Base-by-base conservation (phyloP, 2,113 vertebrate genomes). In the Tylochromis polylepis region DNA sequence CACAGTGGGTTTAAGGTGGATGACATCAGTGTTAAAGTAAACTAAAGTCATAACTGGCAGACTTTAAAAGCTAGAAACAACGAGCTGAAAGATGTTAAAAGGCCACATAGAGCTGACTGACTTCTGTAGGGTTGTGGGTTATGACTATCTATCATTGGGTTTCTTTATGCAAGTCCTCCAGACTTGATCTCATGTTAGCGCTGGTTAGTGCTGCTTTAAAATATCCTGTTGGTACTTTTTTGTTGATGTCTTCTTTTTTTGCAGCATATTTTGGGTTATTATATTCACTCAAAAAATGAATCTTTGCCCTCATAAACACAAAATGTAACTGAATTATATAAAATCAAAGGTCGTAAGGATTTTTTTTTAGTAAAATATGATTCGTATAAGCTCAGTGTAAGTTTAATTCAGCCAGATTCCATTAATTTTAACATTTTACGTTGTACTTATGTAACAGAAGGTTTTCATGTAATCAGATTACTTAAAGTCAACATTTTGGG, bases 311-410 rank as follows among this genome's bases (percentile, higher is more conserved):
- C 36, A 67, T 67, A 41, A 67, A 67, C 0, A 67, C 31, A 62
- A 62, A 62, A 62, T 62, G 59, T 1, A 3, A 36, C 11, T 41
- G 3, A 67, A 67, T 11, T 41, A 9, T 67, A 67, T 41, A 29
- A 41, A 41, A 15, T 41, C 34, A 38, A 67, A 67, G 11, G 7
- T 67, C 0, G 0, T 38, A 20, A 2, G 8, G 34, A 36, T 57
- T 57, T 31, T 57, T 57, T 31, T 62, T 65, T 36, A 38, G 11
- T 34, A 34, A 36, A 36, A 36, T 36, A 8, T 8, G 34, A 6
- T 36, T 36, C 5, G 6, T 36, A 36, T 7, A 36, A 38, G 34
- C 20, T 67, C 62, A 67, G 1, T 65, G 11, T 22, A 22, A 67
- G 4, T 67, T 14, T 67, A 11, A 65, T 38, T 65, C 12, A 18